Conservation (phyloP, 1,140 invertebrate species). For the Scaptomyza graminum region DNA sequence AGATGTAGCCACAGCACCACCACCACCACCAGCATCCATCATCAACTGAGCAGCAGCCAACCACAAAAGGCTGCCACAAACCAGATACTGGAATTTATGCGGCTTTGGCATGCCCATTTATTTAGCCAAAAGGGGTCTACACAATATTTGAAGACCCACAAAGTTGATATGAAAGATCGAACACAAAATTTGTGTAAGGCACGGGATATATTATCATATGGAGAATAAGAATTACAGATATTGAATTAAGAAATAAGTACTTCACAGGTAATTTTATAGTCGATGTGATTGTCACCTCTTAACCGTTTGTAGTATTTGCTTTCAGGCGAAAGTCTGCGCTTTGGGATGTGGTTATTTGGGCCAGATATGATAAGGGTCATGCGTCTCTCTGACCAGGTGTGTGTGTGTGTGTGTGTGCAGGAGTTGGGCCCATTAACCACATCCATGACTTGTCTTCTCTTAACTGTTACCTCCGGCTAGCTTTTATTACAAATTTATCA, state of each 20-base stretch:
- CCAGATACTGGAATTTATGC: slow-evolving; percentile 60
- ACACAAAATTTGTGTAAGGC: too few species aligned
- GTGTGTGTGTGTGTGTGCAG: neutral
- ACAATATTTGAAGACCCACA: neutral
- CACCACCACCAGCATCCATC: slow-evolving; percentile 32
- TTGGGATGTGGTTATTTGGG: slow-evolving; percentile 54
- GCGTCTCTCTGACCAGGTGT: slow-evolving; percentile 12
- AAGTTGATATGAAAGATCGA: neutral
- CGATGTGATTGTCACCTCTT: too few species aligned
- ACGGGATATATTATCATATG: too few species aligned
- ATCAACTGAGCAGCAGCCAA: slow-evolving; percentile 14
- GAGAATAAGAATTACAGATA: too few species aligned
- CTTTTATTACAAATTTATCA: slow-evolving; percentile 9
- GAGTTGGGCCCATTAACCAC: slow-evolving; percentile 9
- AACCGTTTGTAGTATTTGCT: slow-evolving; percentile 52
- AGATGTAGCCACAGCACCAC: slow-evolving; percentile 41
- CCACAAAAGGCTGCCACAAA: slow-evolving; percentile 48
- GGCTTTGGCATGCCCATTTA: slow-evolving; percentile 33
- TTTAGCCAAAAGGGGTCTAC: neutral
- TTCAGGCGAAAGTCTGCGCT: slow-evolving; percentile 69
- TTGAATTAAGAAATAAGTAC: too few species aligned
- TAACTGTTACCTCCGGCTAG: neutral
- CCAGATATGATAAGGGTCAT: slow-evolving; percentile 50
- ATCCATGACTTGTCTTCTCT: neutral
- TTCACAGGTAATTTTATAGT: too few species aligned